Base-by-base conservation (phyloP, 2,797 vertebrate genomes). In the Glossophaga mutica region DNA sequence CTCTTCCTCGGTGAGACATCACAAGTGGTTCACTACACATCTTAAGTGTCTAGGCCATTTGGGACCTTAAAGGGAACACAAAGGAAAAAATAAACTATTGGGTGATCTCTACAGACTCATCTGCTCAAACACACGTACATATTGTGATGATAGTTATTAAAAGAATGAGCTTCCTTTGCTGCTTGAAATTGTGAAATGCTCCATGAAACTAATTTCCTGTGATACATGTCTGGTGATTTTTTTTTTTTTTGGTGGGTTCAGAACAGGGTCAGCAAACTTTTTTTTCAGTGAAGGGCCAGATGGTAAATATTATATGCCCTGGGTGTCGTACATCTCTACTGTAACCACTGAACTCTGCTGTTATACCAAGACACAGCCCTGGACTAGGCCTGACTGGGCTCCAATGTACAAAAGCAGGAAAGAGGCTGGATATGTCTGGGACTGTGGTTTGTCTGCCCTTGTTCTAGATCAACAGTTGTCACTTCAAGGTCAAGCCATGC, bases 91-190 rank as follows among this genome's bases (percentile, higher is more conserved):
- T 76, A 79, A 79, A 55, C 76, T 89, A 74, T 4, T 0, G 67
- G 93, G 83, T 34, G 29, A 6, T 65, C 59, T 94, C 57, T 79
- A 11, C 68, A 24, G 78, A 42, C 11, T 14, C 29, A n/a, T 91
- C 34, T 88, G 32, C 42, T 93, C 50, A 48, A 46, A 81, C 71
- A 24, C 73, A 32, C 2, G 39, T 57, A 22, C 9, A 52, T 85
- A 74, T 88, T 65, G 26, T 70, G 73, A 29, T 32, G 19, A 68
- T 52, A 15, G 9, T n/a, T 85, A 12, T 87, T 44, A 96, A 96
- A 95, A 90, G 10, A 70, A 70, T 39, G 8, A 46, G 11, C 34
- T 87, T 85, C 52, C 34, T 87, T 94, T 96, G 88, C 86, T 81
- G 39, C 86, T 91, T 42, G 74, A 93, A 76, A 55, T 48, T 78